phyloP scores from a whole-genome alignment of 1,140 invertebrate species.

The Agrilus planipennis region DNA sequence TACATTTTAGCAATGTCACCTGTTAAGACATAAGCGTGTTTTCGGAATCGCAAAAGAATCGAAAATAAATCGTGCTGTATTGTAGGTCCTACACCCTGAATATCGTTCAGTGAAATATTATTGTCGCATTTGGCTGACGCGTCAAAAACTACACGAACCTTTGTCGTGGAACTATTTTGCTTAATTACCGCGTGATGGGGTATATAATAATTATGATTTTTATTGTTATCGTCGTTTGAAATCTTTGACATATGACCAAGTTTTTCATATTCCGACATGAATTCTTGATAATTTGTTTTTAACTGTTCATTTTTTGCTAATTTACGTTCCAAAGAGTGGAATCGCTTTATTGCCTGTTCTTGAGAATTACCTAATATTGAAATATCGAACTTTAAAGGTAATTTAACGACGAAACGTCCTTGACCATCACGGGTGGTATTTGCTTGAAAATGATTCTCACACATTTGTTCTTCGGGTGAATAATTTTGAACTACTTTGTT shows the following conservation, averaged over 20 bases:
- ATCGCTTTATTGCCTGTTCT: conserved; percentile 7
- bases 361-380: conserved; percentile 4
- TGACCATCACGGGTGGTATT: conserved; percentile 15
- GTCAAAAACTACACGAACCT: conserved; percentile 27
- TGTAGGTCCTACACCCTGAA: too few species aligned
- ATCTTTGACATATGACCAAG: conserved; percentile 19
- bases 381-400: conserved; percentile 1
- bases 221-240: background rate
- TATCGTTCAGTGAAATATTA: too few species aligned
- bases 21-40: too few species aligned
- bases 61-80: too few species aligned
- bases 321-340: conserved; percentile 5
- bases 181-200: conserved; percentile 25
- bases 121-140: conserved; percentile 10
- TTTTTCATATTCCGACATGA: conserved; percentile 23
- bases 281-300: conserved; percentile 17
- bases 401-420: conserved; percentile 18
- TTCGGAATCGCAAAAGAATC: too few species aligned
- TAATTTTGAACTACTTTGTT: background rate
- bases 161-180: conserved; percentile 16
- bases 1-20: too few species aligned
- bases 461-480: conserved; percentile 3
- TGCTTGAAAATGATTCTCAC: conserved; percentile 8
- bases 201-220: conserved; percentile 16
- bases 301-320: conserved; percentile 6